These are phyloP conservation scores for Dryocosmus kuriphilus DNA, from an alignment of 2,888 invertebrate species.

Conservation along the genomic window DNA sequence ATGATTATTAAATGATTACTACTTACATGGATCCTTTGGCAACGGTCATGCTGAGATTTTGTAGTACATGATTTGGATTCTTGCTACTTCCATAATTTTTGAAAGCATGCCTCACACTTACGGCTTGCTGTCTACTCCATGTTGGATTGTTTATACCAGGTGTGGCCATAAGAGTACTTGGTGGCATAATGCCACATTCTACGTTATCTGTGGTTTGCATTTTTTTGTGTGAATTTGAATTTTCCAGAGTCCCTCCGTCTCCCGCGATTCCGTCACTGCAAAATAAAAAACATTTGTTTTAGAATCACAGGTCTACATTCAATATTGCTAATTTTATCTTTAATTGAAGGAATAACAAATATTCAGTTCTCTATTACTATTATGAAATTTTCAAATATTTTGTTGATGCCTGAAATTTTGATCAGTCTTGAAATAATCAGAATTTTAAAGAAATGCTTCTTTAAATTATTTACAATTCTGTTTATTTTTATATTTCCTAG, in stretches of 20 bases:
- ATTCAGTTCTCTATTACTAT: not conserved
- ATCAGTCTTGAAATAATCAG: not conserved
- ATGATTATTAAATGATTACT: conserved; percentile 44
- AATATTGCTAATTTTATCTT: not conserved
- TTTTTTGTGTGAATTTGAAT: conserved; percentile 60
- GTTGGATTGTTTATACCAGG: conserved; percentile 74
- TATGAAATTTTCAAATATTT: not conserved
- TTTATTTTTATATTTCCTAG: not conserved
- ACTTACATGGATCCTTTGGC: conserved; percentile 97
- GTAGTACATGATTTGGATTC: conserved; percentile 91
- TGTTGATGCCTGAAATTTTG: not conserved
- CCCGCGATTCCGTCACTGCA: conserved; percentile 77
- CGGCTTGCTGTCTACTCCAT: conserved; percentile 88
- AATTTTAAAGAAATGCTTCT: not conserved
- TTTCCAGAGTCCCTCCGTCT: conserved; percentile 72
- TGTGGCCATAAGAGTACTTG: conserved; percentile 70
- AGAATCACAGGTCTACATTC: not conserved
- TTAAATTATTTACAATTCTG: not conserved
- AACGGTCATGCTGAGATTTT: conserved; percentile 95
- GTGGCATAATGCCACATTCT: conserved; percentile 67
- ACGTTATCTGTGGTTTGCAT: conserved; percentile 68
- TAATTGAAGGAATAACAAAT: not conserved
- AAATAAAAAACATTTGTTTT: conserved; percentile 55
- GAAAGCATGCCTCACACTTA: conserved; percentile 91
- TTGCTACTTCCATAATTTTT: conserved; percentile 94